phyloP scores from a whole-genome alignment of 2,888 invertebrate species.

The Microdon myrmicae region DNA sequence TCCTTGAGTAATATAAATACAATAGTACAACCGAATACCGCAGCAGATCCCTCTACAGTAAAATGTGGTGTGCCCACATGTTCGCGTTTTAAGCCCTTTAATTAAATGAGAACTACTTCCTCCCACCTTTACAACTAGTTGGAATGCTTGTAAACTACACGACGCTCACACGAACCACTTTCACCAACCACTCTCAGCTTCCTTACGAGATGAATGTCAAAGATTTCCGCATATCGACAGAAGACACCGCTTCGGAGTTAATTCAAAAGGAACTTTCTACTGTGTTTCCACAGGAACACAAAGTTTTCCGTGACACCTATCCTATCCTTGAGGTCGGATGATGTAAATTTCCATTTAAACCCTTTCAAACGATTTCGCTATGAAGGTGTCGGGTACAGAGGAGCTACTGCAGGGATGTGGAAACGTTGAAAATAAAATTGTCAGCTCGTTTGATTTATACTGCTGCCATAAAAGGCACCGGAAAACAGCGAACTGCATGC shows the following conservation, averaged over 20 bases:
- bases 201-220: conserved; percentile 25
- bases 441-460: conserved; percentile 43
- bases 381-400: neutral
- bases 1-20: conserved; percentile 41
- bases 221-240: conserved; percentile 44
- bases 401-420: conserved; percentile 17
- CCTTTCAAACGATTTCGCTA: neutral
- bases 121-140: too few species aligned
- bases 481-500: conserved; percentile 19
- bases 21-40: conserved; percentile 32
- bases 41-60: conserved; percentile 28
- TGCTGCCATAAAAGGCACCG: conserved; percentile 31
- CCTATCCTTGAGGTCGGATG: neutral
- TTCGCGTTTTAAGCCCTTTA: conserved; percentile 41
- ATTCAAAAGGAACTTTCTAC: conserved; percentile 39
- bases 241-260: conserved; percentile 30
- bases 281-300: conserved; percentile 34
- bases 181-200: neutral
- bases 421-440: conserved; percentile 47
- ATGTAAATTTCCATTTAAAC: conserved; percentile 1
- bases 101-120: too few species aligned
- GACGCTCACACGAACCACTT: neutral
- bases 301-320: conserved; percentile 24
- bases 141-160: too few species aligned
- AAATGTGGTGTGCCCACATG: conserved; percentile 40